Base-by-base conservation (phyloP, 2,888 invertebrate genomes). In the Laspeyria flexula region DNA sequence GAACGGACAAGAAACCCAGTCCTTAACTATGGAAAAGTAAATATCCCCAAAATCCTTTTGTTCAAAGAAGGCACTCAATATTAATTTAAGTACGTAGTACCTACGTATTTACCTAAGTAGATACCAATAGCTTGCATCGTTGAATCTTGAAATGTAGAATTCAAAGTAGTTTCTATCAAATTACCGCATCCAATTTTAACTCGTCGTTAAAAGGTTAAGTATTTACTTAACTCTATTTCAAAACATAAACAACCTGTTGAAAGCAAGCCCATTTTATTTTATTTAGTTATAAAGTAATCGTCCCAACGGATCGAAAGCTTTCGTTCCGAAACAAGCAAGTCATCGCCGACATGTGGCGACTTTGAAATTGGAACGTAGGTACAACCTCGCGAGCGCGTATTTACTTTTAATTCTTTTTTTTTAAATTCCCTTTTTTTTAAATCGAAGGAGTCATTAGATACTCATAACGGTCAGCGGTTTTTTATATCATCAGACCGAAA, bases 321-420 rank as follows among this genome's bases (percentile, higher is more conserved):
- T 61, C 59, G 56, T 15, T 49, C 49, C 43, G 33, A 72, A 61
- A 54, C 57, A 68, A 76, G 90, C 91, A 85, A 91, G 91, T 91
- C 91, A 91, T 78, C 56, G 79, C 67, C 83, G 85, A 86, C 91
- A 91, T 90, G 86, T 88, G 91, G 83, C 82, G 79, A 81, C 85
- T 76, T 73, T 77, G 75, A 83, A 86, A 83, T 85, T 84, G 84
- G 83, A 85, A 84, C 79, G 76, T 77, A n/a, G n/a, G n/a, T n/a
- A n/a, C n/a, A n/a, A 75, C 68, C 67, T 74, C 73, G 70, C 74
- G 71, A 76, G 79, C 78, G 77, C 77, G 73, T 83, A 74, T 86
- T 83, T 85, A 78, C 81, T 84, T 85, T 81, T 71, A 75, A 73
- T 72, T 74, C 73, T 67, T 74, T 79, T 81, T 78, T 81, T 46